Conservation (phyloP, 2,797 vertebrate genomes). For the Ceryle rudis region DNA sequence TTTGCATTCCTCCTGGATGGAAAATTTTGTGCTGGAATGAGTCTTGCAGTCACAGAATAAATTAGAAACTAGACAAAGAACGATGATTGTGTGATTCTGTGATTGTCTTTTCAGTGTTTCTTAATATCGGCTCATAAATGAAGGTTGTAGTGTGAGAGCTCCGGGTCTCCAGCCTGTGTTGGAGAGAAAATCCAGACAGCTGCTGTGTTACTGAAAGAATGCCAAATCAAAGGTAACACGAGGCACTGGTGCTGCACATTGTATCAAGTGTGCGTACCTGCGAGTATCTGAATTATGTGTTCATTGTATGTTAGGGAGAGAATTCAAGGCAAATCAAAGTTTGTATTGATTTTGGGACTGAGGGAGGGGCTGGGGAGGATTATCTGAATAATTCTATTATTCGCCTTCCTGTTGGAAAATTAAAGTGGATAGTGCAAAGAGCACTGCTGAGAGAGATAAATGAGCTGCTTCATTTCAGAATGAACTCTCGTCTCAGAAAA, state of each 20-base stretch:
- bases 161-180: neutral
- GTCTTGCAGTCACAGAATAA: conserved; percentile 26
- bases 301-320: neutral
- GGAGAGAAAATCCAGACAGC: neutral
- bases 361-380: conserved; percentile 9
- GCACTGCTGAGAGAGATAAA: conserved; percentile 59
- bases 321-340: conserved; percentile 52
- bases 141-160: neutral
- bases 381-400: conserved; percentile 63
- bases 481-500: conserved; percentile 16
- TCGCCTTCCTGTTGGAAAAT: conserved; percentile 69
- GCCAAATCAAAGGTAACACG: conserved; percentile 8
- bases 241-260: neutral
- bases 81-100: neutral
- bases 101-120: neutral
- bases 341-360: conserved; percentile 62
- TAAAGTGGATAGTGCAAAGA: conserved; percentile 60
- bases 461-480: conserved; percentile 46
- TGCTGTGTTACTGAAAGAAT: neutral
- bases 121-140: neutral
- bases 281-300: conserved; percentile 4
- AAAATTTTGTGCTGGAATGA: neutral
- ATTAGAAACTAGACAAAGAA: conserved; percentile 44
- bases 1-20: neutral
- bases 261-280: neutral